Evolutionary conservation across 2,888 invertebrate genomes (phyloP).

Genomic region (Lordiphosa fenestrarum): DNA sequence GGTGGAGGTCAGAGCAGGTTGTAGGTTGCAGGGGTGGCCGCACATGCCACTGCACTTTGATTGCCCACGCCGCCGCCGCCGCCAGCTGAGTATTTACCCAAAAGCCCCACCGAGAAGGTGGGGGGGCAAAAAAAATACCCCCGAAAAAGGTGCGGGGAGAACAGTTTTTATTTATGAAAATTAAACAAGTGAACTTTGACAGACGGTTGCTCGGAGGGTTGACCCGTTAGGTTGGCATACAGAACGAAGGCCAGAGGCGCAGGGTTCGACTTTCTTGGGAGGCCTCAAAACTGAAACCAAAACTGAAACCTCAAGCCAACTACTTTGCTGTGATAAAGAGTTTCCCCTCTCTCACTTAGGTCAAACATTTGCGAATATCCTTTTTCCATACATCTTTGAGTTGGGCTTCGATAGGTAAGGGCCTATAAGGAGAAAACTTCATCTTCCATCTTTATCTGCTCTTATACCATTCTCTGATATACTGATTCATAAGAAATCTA

Average conservation of each 20-base stretch:
- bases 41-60: constrained; percentile 59
- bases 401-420: too few relatives aligned
- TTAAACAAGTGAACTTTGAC: constrained; percentile 71
- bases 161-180: constrained; percentile 66
- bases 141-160: constrained; percentile 8
- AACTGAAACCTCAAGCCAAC: too few relatives aligned
- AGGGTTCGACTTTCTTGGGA: not conserved
- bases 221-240: constrained; percentile 13
- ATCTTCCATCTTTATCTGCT: too few relatives aligned
- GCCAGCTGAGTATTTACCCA: constrained; percentile 66
- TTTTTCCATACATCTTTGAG: too few relatives aligned
- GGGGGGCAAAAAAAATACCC: constrained; percentile 7
- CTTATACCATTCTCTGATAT: too few relatives aligned
- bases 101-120: constrained; percentile 19
- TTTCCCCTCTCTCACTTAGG: too few relatives aligned
- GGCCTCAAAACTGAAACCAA: too few relatives aligned
- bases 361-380: too few relatives aligned
- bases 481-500: too few relatives aligned
- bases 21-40: not conserved
- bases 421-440: too few relatives aligned
- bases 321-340: too few relatives aligned
- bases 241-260: not conserved
- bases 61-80: constrained; percentile 35
- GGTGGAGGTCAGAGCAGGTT: not conserved
- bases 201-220: constrained; percentile 55